Evolutionary conservation across 2,797 vertebrate genomes (phyloP).

Genomic region (Artibeus lituratus): DNA sequence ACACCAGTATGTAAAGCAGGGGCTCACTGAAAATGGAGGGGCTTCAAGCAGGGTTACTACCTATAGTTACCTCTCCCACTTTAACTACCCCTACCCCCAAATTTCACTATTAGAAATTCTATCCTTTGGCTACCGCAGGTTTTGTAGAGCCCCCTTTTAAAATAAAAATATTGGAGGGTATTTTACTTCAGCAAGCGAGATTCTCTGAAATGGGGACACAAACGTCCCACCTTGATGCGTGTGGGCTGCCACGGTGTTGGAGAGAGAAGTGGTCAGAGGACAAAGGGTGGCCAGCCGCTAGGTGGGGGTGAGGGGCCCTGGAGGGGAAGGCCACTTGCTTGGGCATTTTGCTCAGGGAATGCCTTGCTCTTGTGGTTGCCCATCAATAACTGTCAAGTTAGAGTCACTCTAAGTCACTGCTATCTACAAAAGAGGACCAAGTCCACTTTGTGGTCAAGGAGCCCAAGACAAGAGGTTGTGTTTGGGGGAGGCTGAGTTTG

Average conservation of each 20-base stretch:
- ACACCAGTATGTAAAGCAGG: background rate
- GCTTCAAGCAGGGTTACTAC: background rate
- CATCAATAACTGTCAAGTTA: background rate
- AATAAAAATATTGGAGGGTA: background rate
- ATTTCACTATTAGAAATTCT: background rate
- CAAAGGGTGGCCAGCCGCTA: fast-evolving
- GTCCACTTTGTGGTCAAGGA: background rate
- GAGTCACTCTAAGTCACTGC: constrained; percentile 36
- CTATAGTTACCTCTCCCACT: no score
- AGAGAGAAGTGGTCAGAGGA: background rate
- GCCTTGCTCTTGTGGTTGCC: background rate
- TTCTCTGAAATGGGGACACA: background rate
- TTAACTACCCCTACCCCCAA: background rate
- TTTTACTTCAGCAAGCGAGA: background rate
- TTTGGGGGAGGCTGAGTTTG: background rate
- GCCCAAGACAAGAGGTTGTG: background rate
- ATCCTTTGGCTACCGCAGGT: background rate
- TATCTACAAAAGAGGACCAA: constrained; percentile 30
- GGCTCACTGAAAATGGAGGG: background rate
- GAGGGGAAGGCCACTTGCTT: background rate
- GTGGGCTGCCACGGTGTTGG: background rate
- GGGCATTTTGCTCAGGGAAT: background rate
- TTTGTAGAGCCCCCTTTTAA: background rate
- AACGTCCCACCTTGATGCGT: background rate
- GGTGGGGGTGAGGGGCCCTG: background rate